Evolutionary conservation across 2,888 invertebrate species (phyloP).

Genomic region (Mantis religiosa): DNA sequence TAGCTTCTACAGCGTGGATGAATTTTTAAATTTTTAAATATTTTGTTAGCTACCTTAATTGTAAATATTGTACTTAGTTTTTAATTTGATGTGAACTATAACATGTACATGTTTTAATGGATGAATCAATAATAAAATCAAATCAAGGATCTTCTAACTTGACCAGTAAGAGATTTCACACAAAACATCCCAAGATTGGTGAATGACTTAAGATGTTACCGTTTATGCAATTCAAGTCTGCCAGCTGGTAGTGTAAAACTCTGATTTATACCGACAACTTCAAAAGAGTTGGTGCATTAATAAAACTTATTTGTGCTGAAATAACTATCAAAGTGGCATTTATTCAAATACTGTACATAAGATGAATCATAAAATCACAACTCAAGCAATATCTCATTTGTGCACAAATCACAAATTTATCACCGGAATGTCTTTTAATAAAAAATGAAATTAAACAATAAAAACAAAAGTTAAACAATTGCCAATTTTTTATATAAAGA

Average conservation of each 20-base stretch:
- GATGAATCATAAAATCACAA: neutral
- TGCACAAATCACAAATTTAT: neutral
- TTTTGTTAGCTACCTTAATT: too few species aligned
- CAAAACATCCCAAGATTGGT: conserved; percentile 72
- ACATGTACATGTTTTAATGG: too few species aligned
- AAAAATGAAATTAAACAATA: neutral
- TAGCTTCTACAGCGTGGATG: too few species aligned
- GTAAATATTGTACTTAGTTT: too few species aligned
- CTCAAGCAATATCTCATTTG: neutral
- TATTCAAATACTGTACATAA: neutral
- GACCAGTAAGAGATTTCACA: too few species aligned
- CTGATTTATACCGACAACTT: neutral
- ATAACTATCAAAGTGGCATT: neutral
- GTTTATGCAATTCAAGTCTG: conserved; percentile 48
- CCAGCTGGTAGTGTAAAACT: conserved; percentile 39
- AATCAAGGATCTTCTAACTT: conserved; percentile 78
- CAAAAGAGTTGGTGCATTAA: neutral
- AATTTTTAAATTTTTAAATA: too few species aligned
- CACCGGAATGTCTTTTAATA: neutral
- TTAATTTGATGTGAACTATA: too few species aligned
- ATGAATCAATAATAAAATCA: too few species aligned
- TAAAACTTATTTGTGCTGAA: neutral
- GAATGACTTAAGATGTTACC: conserved; percentile 75
- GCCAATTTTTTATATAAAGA: neutral
- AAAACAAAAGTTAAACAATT: neutral